Conservation (phyloP, 53 echinoderm and acorn worm genomes). For the Luidia sarsii region DNA sequence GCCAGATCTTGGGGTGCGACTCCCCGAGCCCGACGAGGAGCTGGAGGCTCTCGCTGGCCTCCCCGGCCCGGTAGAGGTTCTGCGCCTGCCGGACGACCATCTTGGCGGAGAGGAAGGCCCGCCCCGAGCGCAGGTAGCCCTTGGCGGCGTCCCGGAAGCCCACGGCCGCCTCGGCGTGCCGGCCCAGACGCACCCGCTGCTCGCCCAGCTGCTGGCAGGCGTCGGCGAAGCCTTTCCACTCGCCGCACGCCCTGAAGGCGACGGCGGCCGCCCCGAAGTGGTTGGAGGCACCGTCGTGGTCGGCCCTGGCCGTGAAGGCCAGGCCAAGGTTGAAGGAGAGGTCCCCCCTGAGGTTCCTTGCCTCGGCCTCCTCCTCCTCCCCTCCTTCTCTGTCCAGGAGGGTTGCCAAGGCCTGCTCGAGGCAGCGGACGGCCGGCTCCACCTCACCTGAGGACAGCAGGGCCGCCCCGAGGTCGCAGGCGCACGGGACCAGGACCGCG, state of each 20-base stretch:
- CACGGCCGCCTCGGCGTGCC: constrained; percentile 25
- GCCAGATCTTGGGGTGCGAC: constrained; percentile 16
- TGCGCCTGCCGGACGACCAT: constrained; percentile 34
- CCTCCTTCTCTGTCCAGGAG: background rate
- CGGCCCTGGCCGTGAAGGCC: constrained; percentile 59
- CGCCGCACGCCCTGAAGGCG: constrained; percentile 48
- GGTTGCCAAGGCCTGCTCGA: constrained; percentile 30
- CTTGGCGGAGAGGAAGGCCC: constrained; percentile 21
- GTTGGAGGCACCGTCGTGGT: constrained; percentile 51
- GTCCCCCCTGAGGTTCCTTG: constrained; percentile 68
- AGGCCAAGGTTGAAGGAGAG: constrained; percentile 88
- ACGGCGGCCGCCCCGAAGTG: constrained; percentile 58
- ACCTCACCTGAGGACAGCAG: constrained; percentile 50
- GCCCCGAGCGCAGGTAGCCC: background rate
- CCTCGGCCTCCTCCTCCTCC: constrained; percentile 5
- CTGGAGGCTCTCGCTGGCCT: background rate
- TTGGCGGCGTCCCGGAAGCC: constrained; percentile 38
- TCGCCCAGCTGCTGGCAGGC: constrained; percentile 77
- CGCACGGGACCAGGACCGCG: constrained; percentile 69
- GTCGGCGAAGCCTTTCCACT: constrained; percentile 57
- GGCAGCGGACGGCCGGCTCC: constrained; percentile 43
- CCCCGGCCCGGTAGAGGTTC: constrained; percentile 19
- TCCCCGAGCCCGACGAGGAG: background rate
- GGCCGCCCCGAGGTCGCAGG: constrained; percentile 88
- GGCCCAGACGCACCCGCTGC: constrained; percentile 31